Evolutionary conservation across 2,888 invertebrate species (phyloP).

Genomic region (Neoaliturus tenellus): DNA sequence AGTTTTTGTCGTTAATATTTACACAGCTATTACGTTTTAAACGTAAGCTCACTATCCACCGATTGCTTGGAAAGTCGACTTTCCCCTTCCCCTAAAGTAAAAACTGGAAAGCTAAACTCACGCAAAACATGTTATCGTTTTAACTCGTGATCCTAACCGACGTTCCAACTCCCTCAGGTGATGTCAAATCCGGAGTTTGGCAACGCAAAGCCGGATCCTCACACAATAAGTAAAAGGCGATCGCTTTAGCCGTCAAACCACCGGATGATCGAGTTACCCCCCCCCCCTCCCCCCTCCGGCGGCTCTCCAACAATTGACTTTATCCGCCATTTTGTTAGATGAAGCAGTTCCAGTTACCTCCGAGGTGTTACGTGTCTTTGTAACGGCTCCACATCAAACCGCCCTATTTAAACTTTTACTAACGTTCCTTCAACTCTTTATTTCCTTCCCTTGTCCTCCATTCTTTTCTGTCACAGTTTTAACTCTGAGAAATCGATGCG

Average conservation of each 20-base stretch:
- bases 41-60: too few relatives aligned
- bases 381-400: background rate
- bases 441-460: too few relatives aligned
- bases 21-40: too few relatives aligned
- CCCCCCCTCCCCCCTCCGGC: background rate
- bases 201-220: background rate
- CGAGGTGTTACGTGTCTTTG: constrained; percentile 39
- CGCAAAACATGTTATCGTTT: background rate
- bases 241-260: constrained; percentile 42
- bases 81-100: too few relatives aligned
- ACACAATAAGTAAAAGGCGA: constrained; percentile 51
- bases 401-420: background rate
- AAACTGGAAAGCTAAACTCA: too few relatives aligned
- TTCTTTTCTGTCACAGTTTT: too few relatives aligned
- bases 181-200: constrained; percentile 11
- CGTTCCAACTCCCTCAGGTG: constrained; percentile 16
- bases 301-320: constrained; percentile 42
- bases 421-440: background rate
- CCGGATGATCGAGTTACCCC: constrained; percentile 41
- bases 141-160: background rate
- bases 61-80: too few relatives aligned
- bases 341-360: constrained; percentile 21
- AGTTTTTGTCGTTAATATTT: too few relatives aligned
- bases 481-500: too few relatives aligned
- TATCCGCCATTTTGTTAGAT: constrained; percentile 46